These are phyloP conservation scores for Torymus aiolomorphi DNA, from an alignment of 2,888 invertebrate species.

Conservation along the genomic window DNA sequence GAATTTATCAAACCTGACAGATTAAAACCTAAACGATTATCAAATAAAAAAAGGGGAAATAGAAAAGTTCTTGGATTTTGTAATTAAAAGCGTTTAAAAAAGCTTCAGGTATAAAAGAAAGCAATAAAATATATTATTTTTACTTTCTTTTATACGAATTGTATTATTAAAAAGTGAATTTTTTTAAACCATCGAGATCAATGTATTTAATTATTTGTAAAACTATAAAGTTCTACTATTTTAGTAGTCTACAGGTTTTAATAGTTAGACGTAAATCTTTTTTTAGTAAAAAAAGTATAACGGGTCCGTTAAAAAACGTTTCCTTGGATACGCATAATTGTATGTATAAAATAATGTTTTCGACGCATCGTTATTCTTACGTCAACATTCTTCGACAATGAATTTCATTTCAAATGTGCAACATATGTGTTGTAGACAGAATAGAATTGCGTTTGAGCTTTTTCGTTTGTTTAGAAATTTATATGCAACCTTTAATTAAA, in stretches of 20 bases:
- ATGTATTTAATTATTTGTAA: conserved; percentile 27
- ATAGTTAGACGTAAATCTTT: conserved; percentile 33
- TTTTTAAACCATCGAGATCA: conserved; percentile 13
- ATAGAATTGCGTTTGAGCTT: conserved; percentile 20
- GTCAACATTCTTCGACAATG: conserved; percentile 43
- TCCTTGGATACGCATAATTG: conserved; percentile 42
- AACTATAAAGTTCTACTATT: conserved; percentile 29
- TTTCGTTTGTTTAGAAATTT: conserved; percentile 45
- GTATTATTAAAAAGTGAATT: conserved; percentile 46
- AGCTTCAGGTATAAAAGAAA: conserved; percentile 40
- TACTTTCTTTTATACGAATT: conserved; percentile 51
- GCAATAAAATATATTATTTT: conserved; percentile 26
- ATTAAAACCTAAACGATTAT: conserved; percentile 59
- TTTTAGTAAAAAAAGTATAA: conserved; percentile 38
- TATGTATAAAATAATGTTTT: conserved; percentile 41
- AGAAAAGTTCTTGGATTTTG: conserved; percentile 63
- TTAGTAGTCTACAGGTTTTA: conserved; percentile 43
- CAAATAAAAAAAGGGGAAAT: conserved; percentile 58
- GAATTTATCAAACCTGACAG: conserved; percentile 60
- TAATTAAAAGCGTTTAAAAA: conserved; percentile 57
- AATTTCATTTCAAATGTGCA: conserved; percentile 50
- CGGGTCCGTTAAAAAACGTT: conserved; percentile 37
- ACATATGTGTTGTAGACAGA: conserved; percentile 32
- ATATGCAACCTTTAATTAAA: conserved; percentile 28
- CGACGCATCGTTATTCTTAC: conserved; percentile 30